Evolutionary conservation across 2,797 vertebrate genomes (phyloP), one percentile per base, ranked within the genome.

Genomic region (Tangara arthus): DNA sequence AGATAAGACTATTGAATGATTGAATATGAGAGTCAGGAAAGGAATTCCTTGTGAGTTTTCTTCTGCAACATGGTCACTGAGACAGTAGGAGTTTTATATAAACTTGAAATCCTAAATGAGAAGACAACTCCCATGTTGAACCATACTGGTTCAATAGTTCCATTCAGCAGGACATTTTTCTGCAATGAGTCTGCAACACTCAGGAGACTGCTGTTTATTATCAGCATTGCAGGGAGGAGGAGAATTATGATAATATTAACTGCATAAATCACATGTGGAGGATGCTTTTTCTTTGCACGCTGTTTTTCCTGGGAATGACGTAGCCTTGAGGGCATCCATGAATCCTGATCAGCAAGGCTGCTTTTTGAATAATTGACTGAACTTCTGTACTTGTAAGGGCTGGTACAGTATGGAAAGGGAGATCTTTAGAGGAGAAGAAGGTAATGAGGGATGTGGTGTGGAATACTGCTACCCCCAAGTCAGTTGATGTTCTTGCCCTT

Each of bases 401-500:
- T 69, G 59, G 39, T 80, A 32, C 15, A 28, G 55, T 70, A 46
- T 23, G 22, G 82, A 90, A 91, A 65, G 56, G 85, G 91, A 89
- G 82, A 24, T 39, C 47, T 32, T 78, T 16, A 28, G 50, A 84
- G 82, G 71, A 81, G 12, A 52, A 69, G 44, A 46, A 53, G 35
- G 71, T 66, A 34, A 44, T 21, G 64, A 89, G 82, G 72, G 76
- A 63, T 87, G 69, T 89, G 94, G 84, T 93, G 79, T 78, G 88
- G 91, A 87, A 92, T 68, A 63, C 57, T 88, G 87, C 65, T 89
- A 64, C 82, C 69, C 86, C 77, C 82, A 42, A n/a, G 64, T 86
- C 94, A 90, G 85, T 47, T 5, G 34, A 71, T 70, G 44, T 82
- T 94, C 92, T 93, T 96, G 93, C 82, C 96, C 92, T 96, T 93